Conservation (phyloP, 1,140 invertebrate genomes). For the Melipona quadrifasciata region DNA sequence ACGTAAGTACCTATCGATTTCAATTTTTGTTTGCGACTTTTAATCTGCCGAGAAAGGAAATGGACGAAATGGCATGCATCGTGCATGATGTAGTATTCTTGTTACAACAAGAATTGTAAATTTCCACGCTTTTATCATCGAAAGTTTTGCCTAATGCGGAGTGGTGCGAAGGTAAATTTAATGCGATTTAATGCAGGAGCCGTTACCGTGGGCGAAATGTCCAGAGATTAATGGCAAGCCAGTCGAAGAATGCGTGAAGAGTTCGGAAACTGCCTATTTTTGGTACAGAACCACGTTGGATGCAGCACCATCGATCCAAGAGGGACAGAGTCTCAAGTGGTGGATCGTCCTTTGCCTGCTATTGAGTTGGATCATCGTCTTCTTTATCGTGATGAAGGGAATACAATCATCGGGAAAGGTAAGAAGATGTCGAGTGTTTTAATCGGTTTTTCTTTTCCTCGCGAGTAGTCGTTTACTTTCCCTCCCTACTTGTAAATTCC, state of each 20-base stretch:
- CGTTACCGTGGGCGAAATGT: constrained; percentile 92
- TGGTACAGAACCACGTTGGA: constrained; percentile 94
- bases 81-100: constrained; percentile 11
- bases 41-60: background rate
- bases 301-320: constrained; percentile 91
- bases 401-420: constrained; percentile 99
- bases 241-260: constrained; percentile 89
- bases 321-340: constrained; percentile 93
- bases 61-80: background rate
- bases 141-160: no score
- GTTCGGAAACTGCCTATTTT: constrained; percentile 93
- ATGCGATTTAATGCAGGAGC: constrained; percentile 81
- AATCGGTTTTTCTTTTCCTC: constrained; percentile 24
- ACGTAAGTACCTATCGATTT: constrained; percentile 68
- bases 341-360: constrained; percentile 97
- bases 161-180: no score
- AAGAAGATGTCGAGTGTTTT: constrained; percentile 46
- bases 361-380: constrained; percentile 96
- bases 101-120: background rate
- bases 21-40: background rate
- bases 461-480: background rate
- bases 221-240: constrained; percentile 88
- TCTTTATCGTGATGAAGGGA: constrained; percentile 98
- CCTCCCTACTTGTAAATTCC: background rate
- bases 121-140: background rate